Conservation (phyloP, 92 coral and sea anemone species). For the Muricea muricata region DNA sequence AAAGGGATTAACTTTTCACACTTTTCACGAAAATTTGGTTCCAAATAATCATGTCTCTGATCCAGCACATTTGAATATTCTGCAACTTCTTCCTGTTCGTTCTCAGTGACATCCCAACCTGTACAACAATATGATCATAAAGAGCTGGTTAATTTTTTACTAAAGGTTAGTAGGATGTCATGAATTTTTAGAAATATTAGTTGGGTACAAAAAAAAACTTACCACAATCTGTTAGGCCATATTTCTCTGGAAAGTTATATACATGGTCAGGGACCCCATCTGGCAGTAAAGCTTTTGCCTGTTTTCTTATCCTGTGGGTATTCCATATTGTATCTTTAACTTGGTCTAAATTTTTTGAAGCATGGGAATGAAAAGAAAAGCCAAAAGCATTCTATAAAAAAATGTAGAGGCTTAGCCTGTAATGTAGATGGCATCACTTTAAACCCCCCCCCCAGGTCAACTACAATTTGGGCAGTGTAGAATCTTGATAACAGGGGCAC, state of each 20-base stretch:
- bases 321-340: constrained; percentile 2
- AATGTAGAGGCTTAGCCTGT: too few species aligned
- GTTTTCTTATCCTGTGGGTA: background rate
- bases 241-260: constrained; percentile 1
- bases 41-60: background rate
- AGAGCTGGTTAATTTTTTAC: too few species aligned
- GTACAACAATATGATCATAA: background rate
- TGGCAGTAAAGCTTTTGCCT: background rate
- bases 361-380: background rate
- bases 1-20: constrained; percentile 17
- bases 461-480: too few species aligned
- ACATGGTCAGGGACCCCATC: background rate
- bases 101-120: constrained; percentile 11
- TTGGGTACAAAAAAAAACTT: background rate
- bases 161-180: too few species aligned
- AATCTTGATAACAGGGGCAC: too few species aligned
- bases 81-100: background rate
- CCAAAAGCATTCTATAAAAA: constrained; percentile 11
- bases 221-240: background rate
- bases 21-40: background rate
- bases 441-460: too few species aligned
- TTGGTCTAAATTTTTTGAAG: background rate
- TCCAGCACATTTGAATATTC: background rate
- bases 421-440: too few species aligned
- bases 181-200: too few species aligned